Percentiles rank a stretch among this genome's conserved stretches.
These are phyloP conservation scores for Bathynomus jamesi DNA, from an alignment of 1,140 invertebrate species.

Conservation along the genomic window DNA sequence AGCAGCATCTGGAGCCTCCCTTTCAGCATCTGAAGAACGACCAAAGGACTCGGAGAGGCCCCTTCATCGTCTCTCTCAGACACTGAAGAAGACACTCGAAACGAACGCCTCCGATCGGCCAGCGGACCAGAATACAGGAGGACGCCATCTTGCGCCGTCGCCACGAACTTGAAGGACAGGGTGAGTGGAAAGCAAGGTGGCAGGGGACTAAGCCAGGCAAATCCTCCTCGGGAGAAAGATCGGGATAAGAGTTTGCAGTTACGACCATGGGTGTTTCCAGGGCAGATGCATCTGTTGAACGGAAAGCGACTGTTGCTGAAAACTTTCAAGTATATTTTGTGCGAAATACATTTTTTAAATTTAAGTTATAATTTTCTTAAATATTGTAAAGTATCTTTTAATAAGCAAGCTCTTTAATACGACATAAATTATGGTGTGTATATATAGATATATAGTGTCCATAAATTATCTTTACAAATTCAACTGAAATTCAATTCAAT, in stretches of 20 bases:
- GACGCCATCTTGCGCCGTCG: neutral
- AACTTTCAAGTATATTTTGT: too few relatives aligned
- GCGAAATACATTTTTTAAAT: too few relatives aligned
- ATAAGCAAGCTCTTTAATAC: too few relatives aligned
- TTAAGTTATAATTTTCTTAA: too few relatives aligned
- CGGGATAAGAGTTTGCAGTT: conserved; percentile 1
- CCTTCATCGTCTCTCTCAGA: too few relatives aligned
- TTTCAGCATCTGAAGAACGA: neutral
- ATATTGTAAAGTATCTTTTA: too few relatives aligned
- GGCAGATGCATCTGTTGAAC: conserved; percentile 8
- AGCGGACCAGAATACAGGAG: conserved; percentile 9
- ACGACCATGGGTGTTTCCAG: conserved; percentile 6
- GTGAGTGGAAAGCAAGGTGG: conserved; percentile 7
- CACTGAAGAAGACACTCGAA: neutral
- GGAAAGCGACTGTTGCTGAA: neutral
- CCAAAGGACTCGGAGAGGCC: too few relatives aligned
- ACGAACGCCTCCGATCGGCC: neutral
- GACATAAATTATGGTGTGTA: too few relatives aligned
- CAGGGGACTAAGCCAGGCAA: conserved; percentile 8
- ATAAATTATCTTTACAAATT: too few relatives aligned
- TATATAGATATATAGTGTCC: too few relatives aligned
- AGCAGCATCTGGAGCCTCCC: neutral
- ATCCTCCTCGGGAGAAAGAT: conserved; percentile 4
- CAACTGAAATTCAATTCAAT: too few relatives aligned
- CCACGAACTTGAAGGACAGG: conserved; percentile 2